These are phyloP conservation scores for Ailuropoda melanoleuca DNA, from an alignment of 2,113 vertebrate genomes.

Conservation along the genomic window DNA sequence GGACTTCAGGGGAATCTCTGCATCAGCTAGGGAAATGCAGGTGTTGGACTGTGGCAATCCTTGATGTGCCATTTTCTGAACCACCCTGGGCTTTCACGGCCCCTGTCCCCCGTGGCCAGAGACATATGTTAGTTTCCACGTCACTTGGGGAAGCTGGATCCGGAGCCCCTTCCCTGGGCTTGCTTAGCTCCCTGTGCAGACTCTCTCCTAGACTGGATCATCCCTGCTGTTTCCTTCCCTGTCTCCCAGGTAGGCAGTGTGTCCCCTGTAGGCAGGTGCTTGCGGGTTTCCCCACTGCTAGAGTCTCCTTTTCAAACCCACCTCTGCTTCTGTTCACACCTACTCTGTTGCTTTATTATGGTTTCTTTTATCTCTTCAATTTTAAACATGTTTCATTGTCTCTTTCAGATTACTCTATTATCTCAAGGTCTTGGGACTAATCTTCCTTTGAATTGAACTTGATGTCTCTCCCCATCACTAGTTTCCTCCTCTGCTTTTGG, in stretches of 20 bases:
- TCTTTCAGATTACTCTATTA: not conserved
- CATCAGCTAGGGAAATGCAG: not conserved
- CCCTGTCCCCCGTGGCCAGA: not conserved
- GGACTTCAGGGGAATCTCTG: not conserved
- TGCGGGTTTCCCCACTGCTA: not conserved
- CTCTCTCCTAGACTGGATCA: not conserved
- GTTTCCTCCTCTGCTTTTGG: not conserved
- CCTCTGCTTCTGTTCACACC: not conserved
- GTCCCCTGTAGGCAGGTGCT: not conserved
- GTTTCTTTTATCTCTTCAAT: not conserved
- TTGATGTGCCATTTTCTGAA: not conserved
- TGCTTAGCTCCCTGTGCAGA: not conserved
- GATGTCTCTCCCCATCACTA: not conserved
- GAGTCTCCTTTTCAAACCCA: not conserved
- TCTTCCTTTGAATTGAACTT: not conserved
- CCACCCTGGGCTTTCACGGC: not conserved
- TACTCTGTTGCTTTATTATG: not conserved
- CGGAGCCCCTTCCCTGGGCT: not conserved
- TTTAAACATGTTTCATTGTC: not conserved
- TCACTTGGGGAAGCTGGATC: not conserved
- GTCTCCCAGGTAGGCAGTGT: not conserved
- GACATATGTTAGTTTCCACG: accelerated
- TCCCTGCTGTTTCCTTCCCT: not conserved
- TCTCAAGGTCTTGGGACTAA: not conserved
- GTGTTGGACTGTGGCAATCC: not conserved